A percentile compares a stretch with the other conserved stretches of the same genome.
Evolutionary conservation across 2,888 invertebrate genomes (phyloP).

Genomic region (Notodonta dromedarius): DNA sequence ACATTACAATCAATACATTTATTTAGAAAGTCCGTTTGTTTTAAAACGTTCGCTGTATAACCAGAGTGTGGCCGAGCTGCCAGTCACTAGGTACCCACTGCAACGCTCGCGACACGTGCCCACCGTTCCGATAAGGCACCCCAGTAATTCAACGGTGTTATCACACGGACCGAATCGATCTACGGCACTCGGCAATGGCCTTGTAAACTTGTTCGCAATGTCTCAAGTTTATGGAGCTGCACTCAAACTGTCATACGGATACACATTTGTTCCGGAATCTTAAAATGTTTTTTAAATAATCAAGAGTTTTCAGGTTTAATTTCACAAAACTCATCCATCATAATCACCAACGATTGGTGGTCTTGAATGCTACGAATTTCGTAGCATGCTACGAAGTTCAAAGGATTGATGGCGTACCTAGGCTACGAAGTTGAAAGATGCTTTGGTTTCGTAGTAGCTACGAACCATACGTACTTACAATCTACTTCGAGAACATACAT

Average conservation of each 20-base stretch:
- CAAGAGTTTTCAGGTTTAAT: too few relatives aligned
- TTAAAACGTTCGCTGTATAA: neutral
- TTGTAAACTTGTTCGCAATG: slow-evolving; percentile 28
- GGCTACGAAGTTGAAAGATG: neutral
- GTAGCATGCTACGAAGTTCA: neutral
- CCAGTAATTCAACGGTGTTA: slow-evolving; percentile 28
- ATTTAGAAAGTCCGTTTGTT: neutral
- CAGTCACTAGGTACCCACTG: neutral
- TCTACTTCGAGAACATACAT: too few relatives aligned
- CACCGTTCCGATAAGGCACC: slow-evolving; percentile 17
- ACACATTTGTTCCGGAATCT: neutral
- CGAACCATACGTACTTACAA: neutral
- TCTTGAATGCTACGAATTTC: neutral
- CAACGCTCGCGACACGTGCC: slow-evolving; percentile 13
- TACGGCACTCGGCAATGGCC: slow-evolving; percentile 34
- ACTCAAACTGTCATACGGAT: slow-evolving; percentile 4
- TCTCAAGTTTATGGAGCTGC: slow-evolving; percentile 5
- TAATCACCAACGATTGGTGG: too few relatives aligned
- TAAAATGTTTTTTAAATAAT: neutral
- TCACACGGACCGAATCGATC: slow-evolving; percentile 34
- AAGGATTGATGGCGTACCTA: neutral
- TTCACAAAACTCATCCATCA: too few relatives aligned
- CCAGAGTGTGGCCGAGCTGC: neutral
- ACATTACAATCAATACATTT: too few relatives aligned
- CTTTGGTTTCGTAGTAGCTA: neutral